Base-by-base conservation (phyloP, 2,888 invertebrate genomes). In the Limnephilus auricula region DNA sequence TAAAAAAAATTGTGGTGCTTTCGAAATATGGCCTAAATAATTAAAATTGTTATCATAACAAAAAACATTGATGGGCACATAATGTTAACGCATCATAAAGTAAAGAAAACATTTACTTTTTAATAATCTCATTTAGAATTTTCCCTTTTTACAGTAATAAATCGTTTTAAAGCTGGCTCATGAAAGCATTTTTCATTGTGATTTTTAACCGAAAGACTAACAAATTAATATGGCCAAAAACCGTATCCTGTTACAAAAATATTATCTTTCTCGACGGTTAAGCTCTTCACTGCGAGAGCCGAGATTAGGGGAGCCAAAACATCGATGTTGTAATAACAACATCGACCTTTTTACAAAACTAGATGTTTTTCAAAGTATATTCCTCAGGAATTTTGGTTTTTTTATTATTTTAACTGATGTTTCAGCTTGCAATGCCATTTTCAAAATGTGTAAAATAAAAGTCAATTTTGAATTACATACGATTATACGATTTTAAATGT, bases 131-230 rank as follows among this genome's bases (percentile, higher is more conserved):
- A 82, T 82, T 82, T 82, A 34, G 34, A 31, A 82, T 34, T n/a
- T n/a, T 45, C 37, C 40, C 65, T 87, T 86, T 78, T 87, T 78
- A 32, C 87, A 18, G 32, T 87, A 87, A 87, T 78, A 87, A 87
- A 87, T 87, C 87, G 87, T 78, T 87, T 32, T 87, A 25, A 65
- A 34, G 87, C 65, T 31, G 12, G 78, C 87, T 87, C 65, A 25
- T 78, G 65, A 87, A 65, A 65, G 87, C 18, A 85, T 85, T 65
- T 87, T 87, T 87, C 87, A 65, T 78, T 87, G 87, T 87, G 87
- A 87, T 87, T 87, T 87, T 87, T 87, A 87, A 65, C 87, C 78
- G 65, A 87, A 87, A 87, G 87, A 87, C 65, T 65, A 87, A 87
- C 87, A 87, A 87, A 78, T 87, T 87, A 78, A 87, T 87, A 87